Conservation (phyloP, 2,113 vertebrate species). For the Amphilophus citrinellus region DNA sequence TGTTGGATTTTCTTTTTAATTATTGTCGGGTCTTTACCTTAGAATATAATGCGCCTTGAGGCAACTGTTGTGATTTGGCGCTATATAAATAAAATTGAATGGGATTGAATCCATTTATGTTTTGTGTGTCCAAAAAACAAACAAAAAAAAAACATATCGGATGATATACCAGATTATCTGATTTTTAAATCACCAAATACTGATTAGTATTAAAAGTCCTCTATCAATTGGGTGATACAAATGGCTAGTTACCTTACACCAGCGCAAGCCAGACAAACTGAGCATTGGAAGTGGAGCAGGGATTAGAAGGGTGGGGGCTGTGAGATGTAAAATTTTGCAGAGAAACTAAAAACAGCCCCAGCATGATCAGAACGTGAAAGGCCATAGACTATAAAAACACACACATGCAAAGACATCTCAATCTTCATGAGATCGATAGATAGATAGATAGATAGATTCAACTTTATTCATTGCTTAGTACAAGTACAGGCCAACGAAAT, state of each 20-base stretch:
- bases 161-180: too few species aligned
- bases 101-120: too few species aligned
- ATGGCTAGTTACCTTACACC: background rate
- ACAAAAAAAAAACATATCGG: background rate
- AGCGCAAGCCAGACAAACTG: conserved; percentile 3
- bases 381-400: conserved; percentile 24
- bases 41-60: too few species aligned
- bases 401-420: background rate
- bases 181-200: too few species aligned
- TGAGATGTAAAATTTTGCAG: conserved; percentile 41
- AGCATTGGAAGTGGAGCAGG: background rate
- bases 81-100: too few species aligned
- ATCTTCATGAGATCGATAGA: background rate
- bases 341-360: conserved; percentile 39
- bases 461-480: too few species aligned
- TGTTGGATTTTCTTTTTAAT: too few species aligned
- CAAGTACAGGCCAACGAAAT: too few species aligned
- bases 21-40: too few species aligned
- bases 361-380: conserved; percentile 33
- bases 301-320: background rate
- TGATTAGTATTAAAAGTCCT: background rate
- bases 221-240: background rate
- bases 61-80: too few species aligned
- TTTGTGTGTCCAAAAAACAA: background rate
- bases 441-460: too few species aligned